Evolutionary conservation across 2,888 invertebrate genomes (phyloP).

Genomic region (Drosophila multiciliata): DNA sequence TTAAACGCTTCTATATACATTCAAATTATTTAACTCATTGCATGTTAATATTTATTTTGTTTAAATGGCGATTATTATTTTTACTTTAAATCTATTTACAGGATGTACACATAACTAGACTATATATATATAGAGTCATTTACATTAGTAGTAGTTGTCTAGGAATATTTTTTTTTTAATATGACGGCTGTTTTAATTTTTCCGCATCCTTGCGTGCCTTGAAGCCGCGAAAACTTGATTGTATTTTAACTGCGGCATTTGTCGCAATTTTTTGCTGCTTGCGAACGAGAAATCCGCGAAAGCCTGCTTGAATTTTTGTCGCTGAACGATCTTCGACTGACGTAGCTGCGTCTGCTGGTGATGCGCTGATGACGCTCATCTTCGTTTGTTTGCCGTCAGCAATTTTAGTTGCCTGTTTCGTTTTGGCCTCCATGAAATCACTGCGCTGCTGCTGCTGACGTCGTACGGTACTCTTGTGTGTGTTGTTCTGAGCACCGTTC

Average conservation of each 20-base stretch:
- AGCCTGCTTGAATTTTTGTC: constrained; percentile 84
- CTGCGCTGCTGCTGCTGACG: constrained; percentile 45
- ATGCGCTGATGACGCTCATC: neutral
- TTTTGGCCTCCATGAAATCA: constrained; percentile 50
- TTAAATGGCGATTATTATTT: constrained; percentile 52
- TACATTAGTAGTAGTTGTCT: constrained; percentile 12
- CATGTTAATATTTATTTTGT: constrained; percentile 53
- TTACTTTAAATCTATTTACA: constrained; percentile 66
- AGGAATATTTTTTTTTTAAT: neutral
- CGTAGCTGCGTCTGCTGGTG: constrained; percentile 31
- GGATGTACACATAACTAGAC: constrained; percentile 42
- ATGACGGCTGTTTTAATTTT: constrained; percentile 79
- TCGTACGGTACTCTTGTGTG: constrained; percentile 36
- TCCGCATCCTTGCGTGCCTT: constrained; percentile 84
- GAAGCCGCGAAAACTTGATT: constrained; percentile 85
- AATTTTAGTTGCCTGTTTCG: constrained; percentile 12
- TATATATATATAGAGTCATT: constrained; percentile 30
- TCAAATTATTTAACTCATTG: constrained; percentile 22
- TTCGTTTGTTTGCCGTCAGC: constrained; percentile 25
- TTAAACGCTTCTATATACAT: neutral
- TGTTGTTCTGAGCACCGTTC: constrained; percentile 21
- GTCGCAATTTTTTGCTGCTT: constrained; percentile 83
- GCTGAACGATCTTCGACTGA: constrained; percentile 82
- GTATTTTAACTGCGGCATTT: constrained; percentile 85
- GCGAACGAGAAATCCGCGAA: constrained; percentile 84